phyloP scores from a whole-genome alignment of 2,797 vertebrate genomes.

The Myotis myotis region DNA sequence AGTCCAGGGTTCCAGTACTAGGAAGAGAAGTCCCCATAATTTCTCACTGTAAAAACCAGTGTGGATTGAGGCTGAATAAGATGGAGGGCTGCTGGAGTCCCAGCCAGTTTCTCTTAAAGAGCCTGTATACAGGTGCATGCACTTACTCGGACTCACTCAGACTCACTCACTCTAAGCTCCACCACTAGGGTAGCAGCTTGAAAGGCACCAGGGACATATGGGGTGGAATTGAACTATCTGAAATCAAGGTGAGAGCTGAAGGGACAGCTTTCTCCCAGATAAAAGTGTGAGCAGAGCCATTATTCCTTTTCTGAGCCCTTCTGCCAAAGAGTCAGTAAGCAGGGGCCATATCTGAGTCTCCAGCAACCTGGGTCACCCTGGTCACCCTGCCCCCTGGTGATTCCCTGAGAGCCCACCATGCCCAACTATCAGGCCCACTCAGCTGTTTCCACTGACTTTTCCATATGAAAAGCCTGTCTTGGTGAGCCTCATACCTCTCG shows the following conservation, averaged over 20 bases:
- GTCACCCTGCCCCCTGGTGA: background rate
- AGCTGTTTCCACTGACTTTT: background rate
- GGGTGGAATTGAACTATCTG: background rate
- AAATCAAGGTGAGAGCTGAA: background rate
- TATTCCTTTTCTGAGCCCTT: background rate
- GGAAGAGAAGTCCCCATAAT: background rate
- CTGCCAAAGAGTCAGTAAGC: background rate
- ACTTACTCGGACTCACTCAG: background rate
- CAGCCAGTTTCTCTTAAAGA: background rate
- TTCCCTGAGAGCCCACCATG: background rate
- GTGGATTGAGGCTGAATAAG: background rate
- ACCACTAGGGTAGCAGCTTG: background rate
- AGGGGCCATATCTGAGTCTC: background rate
- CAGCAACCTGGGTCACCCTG: background rate
- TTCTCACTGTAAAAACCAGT: background rate
- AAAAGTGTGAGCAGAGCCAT: background rate
- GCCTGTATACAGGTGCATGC: background rate
- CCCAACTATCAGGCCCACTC: background rate
- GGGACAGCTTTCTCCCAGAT: background rate
- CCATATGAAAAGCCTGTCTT: background rate
- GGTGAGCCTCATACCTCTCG: background rate
- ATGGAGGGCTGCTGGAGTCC: background rate
- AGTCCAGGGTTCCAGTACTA: background rate
- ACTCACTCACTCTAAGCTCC: background rate
- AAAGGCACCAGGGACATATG: background rate